Percentiles rank a stretch among this genome's conserved stretches.
Conservation (phyloP, 2,888 invertebrate genomes). For the Euplexia lucipara region DNA sequence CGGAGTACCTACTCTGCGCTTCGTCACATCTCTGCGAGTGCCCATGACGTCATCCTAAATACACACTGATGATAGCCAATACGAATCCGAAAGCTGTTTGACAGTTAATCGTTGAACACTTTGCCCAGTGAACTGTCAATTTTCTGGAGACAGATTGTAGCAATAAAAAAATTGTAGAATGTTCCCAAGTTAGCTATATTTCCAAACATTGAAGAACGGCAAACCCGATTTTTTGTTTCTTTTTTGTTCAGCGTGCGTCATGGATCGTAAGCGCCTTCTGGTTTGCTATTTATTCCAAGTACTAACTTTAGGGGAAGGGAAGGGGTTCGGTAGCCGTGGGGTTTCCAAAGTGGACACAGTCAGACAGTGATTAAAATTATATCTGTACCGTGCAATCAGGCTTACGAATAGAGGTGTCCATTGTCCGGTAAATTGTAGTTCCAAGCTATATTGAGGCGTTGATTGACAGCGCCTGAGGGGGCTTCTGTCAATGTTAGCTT, state of each 20-base stretch:
- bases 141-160: too few relatives aligned
- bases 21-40: too few relatives aligned
- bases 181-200: neutral
- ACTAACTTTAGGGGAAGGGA: neutral
- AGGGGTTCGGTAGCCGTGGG: neutral
- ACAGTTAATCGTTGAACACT: too few relatives aligned
- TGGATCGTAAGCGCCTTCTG: neutral
- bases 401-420: constrained; percentile 12
- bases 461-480: constrained; percentile 24
- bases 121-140: too few relatives aligned
- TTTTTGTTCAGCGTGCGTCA: neutral
- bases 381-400: neutral
- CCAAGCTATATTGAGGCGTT: neutral
- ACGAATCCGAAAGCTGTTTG: too few relatives aligned
- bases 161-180: neutral
- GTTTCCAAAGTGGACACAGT: constrained; percentile 6
- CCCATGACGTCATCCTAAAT: too few relatives aligned
- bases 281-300: neutral
- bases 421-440: constrained; percentile 18
- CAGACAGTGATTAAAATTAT: constrained; percentile 14
- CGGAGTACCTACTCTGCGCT: too few relatives aligned
- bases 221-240: neutral
- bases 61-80: too few relatives aligned
- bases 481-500: constrained; percentile 2
- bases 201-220: too few relatives aligned